Base-by-base conservation (phyloP, 2,888 invertebrate genomes). In the Falcaria lacertinaria region DNA sequence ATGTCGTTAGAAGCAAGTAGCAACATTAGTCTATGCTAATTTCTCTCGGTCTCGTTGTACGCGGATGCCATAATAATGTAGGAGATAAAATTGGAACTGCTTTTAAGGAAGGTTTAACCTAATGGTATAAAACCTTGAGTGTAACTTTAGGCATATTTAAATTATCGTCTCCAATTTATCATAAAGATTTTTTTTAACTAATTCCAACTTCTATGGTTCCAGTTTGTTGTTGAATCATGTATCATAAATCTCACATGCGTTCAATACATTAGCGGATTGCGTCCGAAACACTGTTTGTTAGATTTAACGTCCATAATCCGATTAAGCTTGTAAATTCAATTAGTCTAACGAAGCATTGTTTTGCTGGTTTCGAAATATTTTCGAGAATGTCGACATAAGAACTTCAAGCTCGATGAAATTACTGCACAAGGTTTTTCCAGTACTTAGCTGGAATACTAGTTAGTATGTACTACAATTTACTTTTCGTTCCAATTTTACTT, bases 11-110 rank as follows among this genome's bases (percentile, higher is more conserved):
- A 60, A 63, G 65, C 70, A 74, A 77, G 65, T 59, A 63, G 65
- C 70, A 74, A 80, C 80, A 78, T 80, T 74, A 75, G 68, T 62
- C 60, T 53, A 77, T 80, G 80, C 71, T 72, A 78, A 81, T 74
- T 65, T 51, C 45, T n/a, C n/a, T n/a, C n/a, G n/a, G n/a, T 56
- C 41, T 44, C 45, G 52, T 48, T 47, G 59, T 60, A 69, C 65
- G 59, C 60, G 62, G 64, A 54, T 53, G 50, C 62, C 62, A 64
- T 72, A 57, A 58, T 67, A 69, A 67, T 71, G 62, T 41, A 50
- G 48, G 45, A 50, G 45, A 44, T 52, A 50, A 44, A 37, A 50
- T 42, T 43, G n/a, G n/a, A n/a, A n/a, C n/a, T n/a, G n/a, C n/a
- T n/a, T n/a, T n/a, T n/a, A n/a, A n/a, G n/a, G n/a, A n/a, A n/a